A percentile compares a stretch with the other conserved stretches of the same genome.
Evolutionary conservation across 2,888 invertebrate genomes (phyloP).

Genomic region (Epirrhoe tristata): DNA sequence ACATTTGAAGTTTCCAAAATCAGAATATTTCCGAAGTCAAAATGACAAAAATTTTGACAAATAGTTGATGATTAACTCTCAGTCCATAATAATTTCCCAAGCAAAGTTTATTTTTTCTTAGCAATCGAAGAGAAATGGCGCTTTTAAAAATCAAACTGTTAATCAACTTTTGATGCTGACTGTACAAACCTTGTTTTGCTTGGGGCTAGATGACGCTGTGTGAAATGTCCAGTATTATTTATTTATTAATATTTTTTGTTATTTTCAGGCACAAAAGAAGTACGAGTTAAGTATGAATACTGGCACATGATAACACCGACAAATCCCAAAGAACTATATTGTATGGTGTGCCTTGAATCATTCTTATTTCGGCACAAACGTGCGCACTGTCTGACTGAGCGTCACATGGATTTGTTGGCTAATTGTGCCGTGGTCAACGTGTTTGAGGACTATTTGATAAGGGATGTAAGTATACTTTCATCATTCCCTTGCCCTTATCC

Average conservation of each 20-base stretch:
- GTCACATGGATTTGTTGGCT: conserved; percentile 15
- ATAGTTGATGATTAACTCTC: too few species aligned
- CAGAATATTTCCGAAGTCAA: too few species aligned
- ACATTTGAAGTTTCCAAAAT: too few species aligned
- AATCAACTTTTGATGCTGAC: too few species aligned
- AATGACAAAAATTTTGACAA: too few species aligned
- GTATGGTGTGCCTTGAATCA: conserved; percentile 32
- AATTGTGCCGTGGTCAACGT: conserved; percentile 29
- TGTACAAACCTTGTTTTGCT: too few species aligned
- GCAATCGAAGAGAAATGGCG: too few species aligned
- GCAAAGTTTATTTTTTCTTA: too few species aligned
- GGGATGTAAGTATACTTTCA: conserved; percentile 28
- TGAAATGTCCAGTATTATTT: neutral
- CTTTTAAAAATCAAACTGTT: too few species aligned
- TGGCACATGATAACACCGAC: conserved; percentile 46
- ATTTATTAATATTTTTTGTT: conserved; percentile 1
- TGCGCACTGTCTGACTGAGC: conserved; percentile 22
- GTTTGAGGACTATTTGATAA: conserved; percentile 36
- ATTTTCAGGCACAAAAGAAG: conserved; percentile 37
- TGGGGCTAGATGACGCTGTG: too few species aligned
- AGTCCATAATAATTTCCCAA: too few species aligned
- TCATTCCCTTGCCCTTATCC: too few species aligned
- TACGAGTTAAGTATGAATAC: conserved; percentile 48
- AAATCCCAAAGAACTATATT: conserved; percentile 21
- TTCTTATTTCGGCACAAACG: conserved; percentile 10